phyloP scores from a whole-genome alignment of 2,888 invertebrate species.

The Drosophila neonasuta region DNA sequence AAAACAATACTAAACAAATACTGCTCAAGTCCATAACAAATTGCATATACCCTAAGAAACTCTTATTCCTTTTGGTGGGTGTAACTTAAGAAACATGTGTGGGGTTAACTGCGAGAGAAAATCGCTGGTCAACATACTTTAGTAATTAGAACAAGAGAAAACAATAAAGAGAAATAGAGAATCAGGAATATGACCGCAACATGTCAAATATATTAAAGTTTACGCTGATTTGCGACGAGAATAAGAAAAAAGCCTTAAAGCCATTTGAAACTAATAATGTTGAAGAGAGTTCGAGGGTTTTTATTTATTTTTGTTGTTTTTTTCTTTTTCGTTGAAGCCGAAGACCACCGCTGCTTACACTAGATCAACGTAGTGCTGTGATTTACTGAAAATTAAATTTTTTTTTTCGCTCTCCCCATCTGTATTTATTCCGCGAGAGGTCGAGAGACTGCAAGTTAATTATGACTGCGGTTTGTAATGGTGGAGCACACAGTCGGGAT shows the following conservation, averaged over 20 bases:
- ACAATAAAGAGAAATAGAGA: constrained; percentile 2
- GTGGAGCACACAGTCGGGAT: constrained; percentile 4
- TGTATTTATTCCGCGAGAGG: constrained; percentile 26
- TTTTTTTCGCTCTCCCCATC: constrained; percentile 10
- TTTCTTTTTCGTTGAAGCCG: constrained; percentile 2
- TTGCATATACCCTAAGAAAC: constrained; percentile 14
- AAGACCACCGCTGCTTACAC: constrained; percentile 57
- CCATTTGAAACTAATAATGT: constrained; percentile 35
- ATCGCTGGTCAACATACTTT: constrained; percentile 22
- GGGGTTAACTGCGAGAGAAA: constrained; percentile 37
- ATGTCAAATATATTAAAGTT: constrained; percentile 52
- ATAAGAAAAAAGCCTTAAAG: constrained; percentile 10
- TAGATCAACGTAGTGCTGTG: constrained; percentile 57
- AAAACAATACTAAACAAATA: neutral
- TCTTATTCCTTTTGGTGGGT: constrained; percentile 30
- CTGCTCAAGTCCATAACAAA: neutral
- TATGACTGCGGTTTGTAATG: constrained; percentile 68
- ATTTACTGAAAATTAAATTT: constrained; percentile 72
- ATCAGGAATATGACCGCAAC: constrained; percentile 17
- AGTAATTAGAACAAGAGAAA: constrained; percentile 50
- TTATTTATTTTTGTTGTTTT: too few species aligned
- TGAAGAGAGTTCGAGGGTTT: constrained; percentile 2
- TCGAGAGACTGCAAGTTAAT: constrained; percentile 68
- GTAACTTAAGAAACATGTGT: constrained; percentile 40
- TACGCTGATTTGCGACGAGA: constrained; percentile 46